phyloP scores from a whole-genome alignment of 2,113 vertebrate genomes.

The Oxyura jamaicensis region DNA sequence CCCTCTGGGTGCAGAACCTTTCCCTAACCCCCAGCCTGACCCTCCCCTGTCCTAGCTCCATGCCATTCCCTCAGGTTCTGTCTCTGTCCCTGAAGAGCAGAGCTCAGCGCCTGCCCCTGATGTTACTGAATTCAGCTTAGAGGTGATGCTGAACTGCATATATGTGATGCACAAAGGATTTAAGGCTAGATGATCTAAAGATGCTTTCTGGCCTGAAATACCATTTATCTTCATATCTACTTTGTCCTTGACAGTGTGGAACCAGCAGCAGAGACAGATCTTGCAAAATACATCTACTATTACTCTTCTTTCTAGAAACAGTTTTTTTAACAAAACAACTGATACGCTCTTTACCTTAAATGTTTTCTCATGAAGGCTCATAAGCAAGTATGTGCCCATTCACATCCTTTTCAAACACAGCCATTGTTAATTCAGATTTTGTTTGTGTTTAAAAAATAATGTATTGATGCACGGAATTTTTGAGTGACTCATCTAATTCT shows the following conservation, averaged over 20 bases:
- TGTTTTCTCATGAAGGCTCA: not conserved
- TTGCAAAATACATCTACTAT: not conserved
- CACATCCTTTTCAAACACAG: not conserved
- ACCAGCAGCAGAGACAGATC: not conserved
- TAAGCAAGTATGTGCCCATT: not conserved
- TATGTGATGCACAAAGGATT: not conserved
- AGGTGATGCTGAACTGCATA: not conserved
- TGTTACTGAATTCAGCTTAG: not conserved
- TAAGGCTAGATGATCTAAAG: not conserved
- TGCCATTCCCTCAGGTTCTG: no score
- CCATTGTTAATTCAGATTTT: constrained; percentile 5
- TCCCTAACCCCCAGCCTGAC: no score
- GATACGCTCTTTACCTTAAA: not conserved
- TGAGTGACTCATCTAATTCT: constrained; percentile 64
- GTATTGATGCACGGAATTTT: constrained; percentile 35
- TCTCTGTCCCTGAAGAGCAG: no score
- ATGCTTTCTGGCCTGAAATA: not conserved
- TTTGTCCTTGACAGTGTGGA: not conserved
- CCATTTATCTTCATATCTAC: not conserved
- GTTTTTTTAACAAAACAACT: not conserved
- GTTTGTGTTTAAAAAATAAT: constrained; percentile 35
- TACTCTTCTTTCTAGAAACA: not conserved
- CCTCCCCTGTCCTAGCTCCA: no score
- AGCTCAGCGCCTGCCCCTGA: no score
- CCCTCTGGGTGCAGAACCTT: no score